These are phyloP conservation scores for Oreohelix idahoensis DNA, from an alignment of 1,140 invertebrate species.

Conservation along the genomic window DNA sequence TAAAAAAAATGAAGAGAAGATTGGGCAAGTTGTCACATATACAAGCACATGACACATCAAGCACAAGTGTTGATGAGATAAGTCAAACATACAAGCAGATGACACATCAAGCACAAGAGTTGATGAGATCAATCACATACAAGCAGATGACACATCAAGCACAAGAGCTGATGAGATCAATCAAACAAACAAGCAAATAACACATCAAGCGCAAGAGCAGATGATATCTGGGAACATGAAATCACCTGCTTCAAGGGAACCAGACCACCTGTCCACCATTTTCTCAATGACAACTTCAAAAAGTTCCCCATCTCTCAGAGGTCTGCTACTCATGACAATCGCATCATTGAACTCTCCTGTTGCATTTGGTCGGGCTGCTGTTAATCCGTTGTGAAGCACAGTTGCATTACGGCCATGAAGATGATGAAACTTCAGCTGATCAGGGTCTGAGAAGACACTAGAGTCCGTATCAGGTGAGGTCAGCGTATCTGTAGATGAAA, in stretches of 20 bases:
- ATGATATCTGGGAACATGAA: neutral
- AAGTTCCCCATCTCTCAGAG: conserved; percentile 89
- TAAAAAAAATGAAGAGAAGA: too few species aligned
- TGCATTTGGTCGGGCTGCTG: conserved; percentile 86
- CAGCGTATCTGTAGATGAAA: conserved; percentile 48
- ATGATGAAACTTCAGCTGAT: conserved; percentile 89
- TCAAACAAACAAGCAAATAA: too few species aligned
- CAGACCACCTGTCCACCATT: conserved; percentile 93
- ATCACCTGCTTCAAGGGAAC: conserved; percentile 87
- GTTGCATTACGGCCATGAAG: conserved; percentile 91
- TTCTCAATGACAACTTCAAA: conserved; percentile 93
- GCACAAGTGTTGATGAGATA: too few species aligned
- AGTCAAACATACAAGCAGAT: too few species aligned
- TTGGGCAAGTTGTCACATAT: too few species aligned
- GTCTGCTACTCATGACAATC: conserved; percentile 90
- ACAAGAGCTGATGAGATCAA: too few species aligned
- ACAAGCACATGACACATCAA: too few species aligned
- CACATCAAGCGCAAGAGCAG: too few species aligned
- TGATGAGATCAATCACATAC: too few species aligned
- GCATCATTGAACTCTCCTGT: conserved; percentile 94
- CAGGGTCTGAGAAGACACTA: conserved; percentile 58
- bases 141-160: too few species aligned
- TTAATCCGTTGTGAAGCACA: conserved; percentile 88
- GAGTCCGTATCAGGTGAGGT: conserved; percentile 64
- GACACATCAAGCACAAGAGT: too few species aligned